These are phyloP conservation scores for Euclidia mi DNA, from an alignment of 2,888 invertebrate genomes.

Conservation along the genomic window DNA sequence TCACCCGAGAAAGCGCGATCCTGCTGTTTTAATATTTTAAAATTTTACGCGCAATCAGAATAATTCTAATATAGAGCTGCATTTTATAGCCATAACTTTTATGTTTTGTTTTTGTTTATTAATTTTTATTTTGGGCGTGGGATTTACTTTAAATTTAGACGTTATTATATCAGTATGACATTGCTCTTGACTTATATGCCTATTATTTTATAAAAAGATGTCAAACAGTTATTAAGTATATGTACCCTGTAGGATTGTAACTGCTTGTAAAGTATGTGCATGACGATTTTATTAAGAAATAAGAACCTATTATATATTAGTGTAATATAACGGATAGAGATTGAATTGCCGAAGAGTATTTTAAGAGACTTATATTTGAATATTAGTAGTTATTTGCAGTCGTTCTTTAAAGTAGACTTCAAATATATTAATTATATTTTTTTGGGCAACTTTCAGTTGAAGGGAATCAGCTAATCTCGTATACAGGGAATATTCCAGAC, in stretches of 20 bases:
- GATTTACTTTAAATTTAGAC: conserved; percentile 36
- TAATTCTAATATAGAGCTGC: conserved; percentile 24
- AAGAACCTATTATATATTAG: conserved; percentile 22
- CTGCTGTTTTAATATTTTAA: conserved; percentile 13
- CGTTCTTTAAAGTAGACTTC: conserved; percentile 26
- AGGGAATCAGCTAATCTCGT: conserved; percentile 89
- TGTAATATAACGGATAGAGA: background rate
- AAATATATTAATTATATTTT: conserved; percentile 57
- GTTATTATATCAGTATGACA: conserved; percentile 40
- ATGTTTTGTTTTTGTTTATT: conserved; percentile 32
- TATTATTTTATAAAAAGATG: conserved; percentile 22
- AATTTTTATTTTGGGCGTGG: conserved; percentile 22
- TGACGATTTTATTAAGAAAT: conserved; percentile 26
- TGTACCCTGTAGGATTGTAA: conserved; percentile 34
- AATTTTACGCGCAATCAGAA: conserved; percentile 19
- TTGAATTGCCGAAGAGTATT: conserved; percentile 23
- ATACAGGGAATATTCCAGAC: conserved; percentile 89
- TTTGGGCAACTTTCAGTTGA: conserved; percentile 85
- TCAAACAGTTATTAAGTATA: conserved; percentile 28
- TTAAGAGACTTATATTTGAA: conserved; percentile 22
- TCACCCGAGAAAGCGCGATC: conserved; percentile 16
- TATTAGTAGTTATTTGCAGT: conserved; percentile 43
- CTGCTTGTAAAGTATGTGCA: conserved; percentile 43
- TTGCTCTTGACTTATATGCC: conserved; percentile 23
- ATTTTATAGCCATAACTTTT: conserved; percentile 34